Evolutionary conservation across 2,113 vertebrate species (phyloP), one percentile per base, ranked within the genome.

Genomic region (Chlamydotis undulata): DNA sequence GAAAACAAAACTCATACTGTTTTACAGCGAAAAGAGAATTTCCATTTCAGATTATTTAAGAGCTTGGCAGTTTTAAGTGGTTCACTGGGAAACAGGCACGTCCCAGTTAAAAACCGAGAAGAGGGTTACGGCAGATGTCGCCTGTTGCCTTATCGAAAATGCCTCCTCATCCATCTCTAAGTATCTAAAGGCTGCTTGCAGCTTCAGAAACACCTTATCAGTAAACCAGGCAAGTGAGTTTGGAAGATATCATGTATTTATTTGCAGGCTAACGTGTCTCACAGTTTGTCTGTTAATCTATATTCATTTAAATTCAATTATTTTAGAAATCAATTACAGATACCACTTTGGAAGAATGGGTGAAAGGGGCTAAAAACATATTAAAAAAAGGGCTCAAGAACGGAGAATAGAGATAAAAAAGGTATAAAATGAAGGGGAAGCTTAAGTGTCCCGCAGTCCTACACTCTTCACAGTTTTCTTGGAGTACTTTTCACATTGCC

Each of bases 1-100:
- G 86, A 96, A 97, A 96, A 96, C 75, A 97, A 87, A 90, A 71
- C 53, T 95, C 82, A 90, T 86, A 89, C 92, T 79, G 85, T 80
- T 97, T 94, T 74, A 89, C 60, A 86, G 88, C 77, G 84, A 65
- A 84, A 88, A 82, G 70, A 87, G 39, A 70, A 76, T 18, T 70
- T 43, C 50, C 65, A 53, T 39, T 75, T 76, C 50, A 63, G 55
- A 81, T 74, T 65, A 53, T 19, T 67, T 45, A 49, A 88, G 65
- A 76, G 26, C 24, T 45, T 50, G 50, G 43, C 41, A 63, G 9
- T 77, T 91, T 45, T 19, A 82, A 59, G 59, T 8, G 31, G 31
- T 59, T 89, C 23, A 53, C 8, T 91, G 47, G 83, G 67, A 74
- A 89, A 85, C 43, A 80, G 33, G 67, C 43, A 90, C 63, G 24